These are phyloP conservation scores for Fragum sueziense DNA, from an alignment of 2,888 invertebrate genomes.

Conservation along the genomic window DNA sequence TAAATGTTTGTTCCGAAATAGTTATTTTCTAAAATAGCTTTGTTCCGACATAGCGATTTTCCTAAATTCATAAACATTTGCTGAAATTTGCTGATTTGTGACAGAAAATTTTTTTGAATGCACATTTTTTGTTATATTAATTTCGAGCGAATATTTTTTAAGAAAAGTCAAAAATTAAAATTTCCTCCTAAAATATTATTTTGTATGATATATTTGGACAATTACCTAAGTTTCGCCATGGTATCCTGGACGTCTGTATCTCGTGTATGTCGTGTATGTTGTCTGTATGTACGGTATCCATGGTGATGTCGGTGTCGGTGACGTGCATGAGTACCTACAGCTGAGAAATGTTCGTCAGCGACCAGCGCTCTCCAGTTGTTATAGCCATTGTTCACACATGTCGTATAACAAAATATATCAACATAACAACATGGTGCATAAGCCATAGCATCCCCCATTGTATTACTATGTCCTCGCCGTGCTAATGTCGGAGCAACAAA, in stretches of 20 bases:
- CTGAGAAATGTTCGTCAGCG: constrained; percentile 10
- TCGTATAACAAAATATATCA: constrained; percentile 14
- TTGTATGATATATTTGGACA: too few relatives aligned
- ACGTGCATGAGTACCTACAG: background rate
- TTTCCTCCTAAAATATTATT: too few relatives aligned
- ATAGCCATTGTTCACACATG: constrained; percentile 5
- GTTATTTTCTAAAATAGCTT: too few relatives aligned
- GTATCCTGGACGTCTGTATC: background rate
- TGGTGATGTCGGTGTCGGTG: constrained; percentile 14
- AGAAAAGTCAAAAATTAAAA: too few relatives aligned
- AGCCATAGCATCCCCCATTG: constrained; percentile 1
- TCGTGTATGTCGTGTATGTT: background rate
- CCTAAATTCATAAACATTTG: too few relatives aligned
- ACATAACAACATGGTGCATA: constrained; percentile 14
- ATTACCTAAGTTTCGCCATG: constrained; percentile 11
- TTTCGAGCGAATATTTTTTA: too few relatives aligned
- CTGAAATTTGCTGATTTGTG: too few relatives aligned
- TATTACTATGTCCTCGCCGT: background rate
- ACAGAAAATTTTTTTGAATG: too few relatives aligned
- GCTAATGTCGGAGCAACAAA: background rate
- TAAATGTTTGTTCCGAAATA: too few relatives aligned
- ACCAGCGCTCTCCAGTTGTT: constrained; percentile 20
- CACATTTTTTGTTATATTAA: too few relatives aligned
- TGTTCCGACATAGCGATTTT: too few relatives aligned
- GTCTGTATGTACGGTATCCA: constrained; percentile 12